A percentile compares a stretch with the other conserved stretches of the same genome.
phyloP scores from a whole-genome alignment of 2,888 invertebrate species.

The Chydorus sphaericus region DNA sequence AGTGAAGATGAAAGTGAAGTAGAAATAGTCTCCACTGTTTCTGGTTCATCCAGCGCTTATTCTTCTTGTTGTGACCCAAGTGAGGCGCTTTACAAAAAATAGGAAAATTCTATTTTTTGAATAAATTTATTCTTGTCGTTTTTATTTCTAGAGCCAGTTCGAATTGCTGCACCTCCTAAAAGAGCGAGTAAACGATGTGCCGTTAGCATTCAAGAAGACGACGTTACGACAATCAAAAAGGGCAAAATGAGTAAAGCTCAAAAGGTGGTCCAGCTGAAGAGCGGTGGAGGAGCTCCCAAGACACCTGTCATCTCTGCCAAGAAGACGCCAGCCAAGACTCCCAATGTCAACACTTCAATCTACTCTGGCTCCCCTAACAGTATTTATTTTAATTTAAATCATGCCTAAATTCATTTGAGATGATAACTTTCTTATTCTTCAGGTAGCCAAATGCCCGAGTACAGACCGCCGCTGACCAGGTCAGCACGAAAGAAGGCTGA shows the following conservation, averaged over 20 bases:
- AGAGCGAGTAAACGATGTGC: conserved; percentile 8
- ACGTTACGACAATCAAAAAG: not conserved
- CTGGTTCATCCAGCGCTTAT: too few species aligned
- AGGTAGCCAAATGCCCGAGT: not conserved
- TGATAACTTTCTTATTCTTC: not conserved
- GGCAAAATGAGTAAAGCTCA: not conserved
- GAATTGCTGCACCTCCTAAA: conserved; percentile 9
- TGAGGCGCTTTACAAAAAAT: too few species aligned
- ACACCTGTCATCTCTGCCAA: not conserved
- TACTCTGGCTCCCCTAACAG: not conserved
- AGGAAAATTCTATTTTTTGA: too few species aligned
- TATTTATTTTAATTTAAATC: too few species aligned
- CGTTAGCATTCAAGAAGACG: conserved; percentile 1
- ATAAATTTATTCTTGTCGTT: too few species aligned
- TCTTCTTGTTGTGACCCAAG: too few species aligned
- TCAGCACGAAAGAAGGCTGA: conserved; percentile 7
- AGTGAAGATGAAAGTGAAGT: too few species aligned
- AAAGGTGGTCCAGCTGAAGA: not conserved
- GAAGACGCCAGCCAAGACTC: not conserved
- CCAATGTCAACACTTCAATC: not conserved
- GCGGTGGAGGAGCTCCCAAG: not conserved
- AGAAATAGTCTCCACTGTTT: too few species aligned
- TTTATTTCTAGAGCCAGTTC: too few species aligned
- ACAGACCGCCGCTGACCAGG: not conserved
- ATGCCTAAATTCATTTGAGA: not conserved